Percentiles rank a stretch among this genome's conserved stretches.
Conservation (phyloP, 2,888 invertebrate species). For the Theodoxus fluviatilis region DNA sequence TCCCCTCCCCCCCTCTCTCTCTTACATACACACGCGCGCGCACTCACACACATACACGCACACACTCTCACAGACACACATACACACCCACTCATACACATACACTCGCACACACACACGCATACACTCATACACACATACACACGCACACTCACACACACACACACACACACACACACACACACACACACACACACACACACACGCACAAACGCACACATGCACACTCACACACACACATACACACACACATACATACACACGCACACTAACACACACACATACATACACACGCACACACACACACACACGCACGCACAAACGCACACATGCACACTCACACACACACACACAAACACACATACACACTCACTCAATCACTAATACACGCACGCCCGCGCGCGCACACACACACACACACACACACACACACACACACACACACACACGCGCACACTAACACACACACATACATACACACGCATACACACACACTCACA, state of each 20-base stretch:
- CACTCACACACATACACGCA: too few species aligned
- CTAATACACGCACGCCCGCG: not conserved
- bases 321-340: slow-evolving; percentile 12
- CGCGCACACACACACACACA: slow-evolving; percentile 9
- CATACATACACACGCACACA: not conserved
- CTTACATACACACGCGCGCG: too few species aligned
- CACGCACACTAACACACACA: not conserved
- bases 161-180: too few species aligned
- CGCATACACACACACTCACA: slow-evolving; percentile 1
- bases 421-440: slow-evolving; percentile 11
- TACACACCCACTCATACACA: too few species aligned
- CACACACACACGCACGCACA: not conserved
- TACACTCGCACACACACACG: too few species aligned
- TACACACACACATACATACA: not conserved
- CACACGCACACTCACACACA: too few species aligned
- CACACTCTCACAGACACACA: too few species aligned
- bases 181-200: too few species aligned
- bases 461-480: slow-evolving; percentile 17
- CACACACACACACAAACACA: slow-evolving; percentile 13
- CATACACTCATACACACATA: too few species aligned
- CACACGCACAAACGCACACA: too few species aligned
- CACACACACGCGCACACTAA: slow-evolving; percentile 19
- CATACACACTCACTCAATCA: not conserved
- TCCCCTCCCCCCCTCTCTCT: too few species aligned
- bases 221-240: too few species aligned